Conservation (phyloP, 2,888 invertebrate species). For the Amphipoea lucens region DNA sequence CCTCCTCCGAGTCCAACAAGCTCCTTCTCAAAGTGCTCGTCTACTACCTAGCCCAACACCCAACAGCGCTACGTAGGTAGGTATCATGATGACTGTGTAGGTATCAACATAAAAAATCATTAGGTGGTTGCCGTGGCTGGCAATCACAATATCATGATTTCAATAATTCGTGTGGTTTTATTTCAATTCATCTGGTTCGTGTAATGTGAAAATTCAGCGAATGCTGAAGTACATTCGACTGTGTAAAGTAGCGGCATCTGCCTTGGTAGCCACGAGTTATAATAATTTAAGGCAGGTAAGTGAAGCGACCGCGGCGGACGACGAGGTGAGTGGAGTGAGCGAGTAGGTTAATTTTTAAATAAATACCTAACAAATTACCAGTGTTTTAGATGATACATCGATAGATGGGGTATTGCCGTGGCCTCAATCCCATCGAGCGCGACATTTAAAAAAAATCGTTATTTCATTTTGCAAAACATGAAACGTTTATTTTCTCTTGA, state of each 20-base stretch:
- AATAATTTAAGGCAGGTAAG: not conserved
- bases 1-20: not conserved
- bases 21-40: not conserved
- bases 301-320: not conserved
- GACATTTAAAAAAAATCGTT: too few species aligned
- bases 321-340: too few species aligned
- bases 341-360: too few species aligned
- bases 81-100: not conserved
- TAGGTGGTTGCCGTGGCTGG: not conserved
- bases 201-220: not conserved
- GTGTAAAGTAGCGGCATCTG: constrained; percentile 17
- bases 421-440: too few species aligned
- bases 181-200: too few species aligned
- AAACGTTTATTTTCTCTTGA: too few species aligned
- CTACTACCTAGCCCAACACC: not conserved
- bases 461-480: too few species aligned
- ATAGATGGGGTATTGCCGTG: too few species aligned
- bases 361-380: too few species aligned
- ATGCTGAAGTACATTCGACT: not conserved
- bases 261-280: not conserved
- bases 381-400: too few species aligned
- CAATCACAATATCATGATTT: not conserved
- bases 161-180: not conserved
- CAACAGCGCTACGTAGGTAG: not conserved
- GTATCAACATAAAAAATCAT: not conserved